Conservation (phyloP, 2,888 invertebrate genomes). For the Helobdella robusta region DNA sequence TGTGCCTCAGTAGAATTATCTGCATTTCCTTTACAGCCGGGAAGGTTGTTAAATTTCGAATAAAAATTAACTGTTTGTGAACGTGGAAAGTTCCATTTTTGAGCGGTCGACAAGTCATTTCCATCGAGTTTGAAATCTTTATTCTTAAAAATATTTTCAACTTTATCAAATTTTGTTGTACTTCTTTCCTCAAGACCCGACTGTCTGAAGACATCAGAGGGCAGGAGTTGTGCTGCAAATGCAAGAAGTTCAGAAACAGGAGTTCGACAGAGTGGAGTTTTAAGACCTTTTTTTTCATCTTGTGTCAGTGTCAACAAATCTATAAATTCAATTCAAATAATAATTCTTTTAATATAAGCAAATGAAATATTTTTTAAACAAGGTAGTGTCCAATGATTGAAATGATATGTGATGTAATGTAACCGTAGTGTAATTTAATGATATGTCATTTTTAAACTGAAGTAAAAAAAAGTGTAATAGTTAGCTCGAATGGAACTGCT, state of each 20-base stretch:
- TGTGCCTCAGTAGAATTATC: no score
- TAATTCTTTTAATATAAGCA: neutral
- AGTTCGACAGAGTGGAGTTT: slow-evolving; percentile 39
- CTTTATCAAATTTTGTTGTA: neutral
- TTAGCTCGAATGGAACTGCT: no score
- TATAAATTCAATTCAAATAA: neutral
- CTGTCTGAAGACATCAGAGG: slow-evolving; percentile 16
- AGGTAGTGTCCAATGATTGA: no score
- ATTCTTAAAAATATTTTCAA: neutral
- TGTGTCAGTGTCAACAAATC: slow-evolving; percentile 34
- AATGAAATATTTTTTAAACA: no score
- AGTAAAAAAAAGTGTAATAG: no score
- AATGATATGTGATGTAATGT: no score
- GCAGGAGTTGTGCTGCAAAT: slow-evolving; percentile 41
- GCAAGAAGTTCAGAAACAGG: slow-evolving; percentile 40
- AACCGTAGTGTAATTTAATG: no score
- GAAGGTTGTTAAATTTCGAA: no score
- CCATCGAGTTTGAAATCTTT: neutral
- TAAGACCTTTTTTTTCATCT: slow-evolving; percentile 39
- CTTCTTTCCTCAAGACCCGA: slow-evolving; percentile 1
- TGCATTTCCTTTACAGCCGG: no score
- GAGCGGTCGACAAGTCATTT: neutral
- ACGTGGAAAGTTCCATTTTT: neutral
- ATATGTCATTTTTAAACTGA: no score
- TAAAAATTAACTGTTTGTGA: neutral